Percentiles rank a stretch among this genome's conserved stretches.
Evolutionary conservation across 2,113 vertebrate species (phyloP).

Genomic region (Serilophus lunatus): DNA sequence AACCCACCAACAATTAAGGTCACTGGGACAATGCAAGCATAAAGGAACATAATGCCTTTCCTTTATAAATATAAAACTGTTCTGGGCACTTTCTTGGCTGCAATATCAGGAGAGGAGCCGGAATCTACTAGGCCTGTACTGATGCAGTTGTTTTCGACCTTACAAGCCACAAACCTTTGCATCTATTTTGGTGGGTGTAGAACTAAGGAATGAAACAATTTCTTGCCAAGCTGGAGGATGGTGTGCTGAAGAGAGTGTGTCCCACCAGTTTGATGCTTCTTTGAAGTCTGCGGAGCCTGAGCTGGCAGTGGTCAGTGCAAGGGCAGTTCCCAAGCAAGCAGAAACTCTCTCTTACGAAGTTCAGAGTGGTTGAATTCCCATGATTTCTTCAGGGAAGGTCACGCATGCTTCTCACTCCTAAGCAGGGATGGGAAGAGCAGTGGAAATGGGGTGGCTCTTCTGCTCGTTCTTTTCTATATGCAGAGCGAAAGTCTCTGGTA

Average conservation of each 20-base stretch:
- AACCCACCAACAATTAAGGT: not conserved
- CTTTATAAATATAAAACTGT: not conserved
- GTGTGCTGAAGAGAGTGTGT: accelerated
- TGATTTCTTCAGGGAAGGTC: not conserved
- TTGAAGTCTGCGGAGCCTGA: constrained; percentile 2
- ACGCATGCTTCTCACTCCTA: not conserved
- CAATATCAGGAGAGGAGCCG: not conserved
- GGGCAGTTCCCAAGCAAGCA: not conserved
- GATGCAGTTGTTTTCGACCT: not conserved
- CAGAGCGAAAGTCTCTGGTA: not conserved
- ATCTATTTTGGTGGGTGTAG: not conserved
- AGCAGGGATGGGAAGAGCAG: not conserved
- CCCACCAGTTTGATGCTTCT: not conserved
- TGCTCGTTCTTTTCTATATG: not conserved
- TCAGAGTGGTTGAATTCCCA: not conserved
- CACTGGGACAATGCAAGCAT: not conserved
- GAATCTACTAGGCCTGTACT: not conserved
- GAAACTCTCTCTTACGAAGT: not conserved
- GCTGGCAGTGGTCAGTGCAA: not conserved
- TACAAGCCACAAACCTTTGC: not conserved
- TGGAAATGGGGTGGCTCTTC: not conserved
- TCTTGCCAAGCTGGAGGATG: not conserved
- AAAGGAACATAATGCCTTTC: not conserved
- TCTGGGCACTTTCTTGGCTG: not conserved
- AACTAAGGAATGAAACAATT: not conserved